phyloP scores from a whole-genome alignment of 2,113 vertebrate species.

The Rhineura floridana region DNA sequence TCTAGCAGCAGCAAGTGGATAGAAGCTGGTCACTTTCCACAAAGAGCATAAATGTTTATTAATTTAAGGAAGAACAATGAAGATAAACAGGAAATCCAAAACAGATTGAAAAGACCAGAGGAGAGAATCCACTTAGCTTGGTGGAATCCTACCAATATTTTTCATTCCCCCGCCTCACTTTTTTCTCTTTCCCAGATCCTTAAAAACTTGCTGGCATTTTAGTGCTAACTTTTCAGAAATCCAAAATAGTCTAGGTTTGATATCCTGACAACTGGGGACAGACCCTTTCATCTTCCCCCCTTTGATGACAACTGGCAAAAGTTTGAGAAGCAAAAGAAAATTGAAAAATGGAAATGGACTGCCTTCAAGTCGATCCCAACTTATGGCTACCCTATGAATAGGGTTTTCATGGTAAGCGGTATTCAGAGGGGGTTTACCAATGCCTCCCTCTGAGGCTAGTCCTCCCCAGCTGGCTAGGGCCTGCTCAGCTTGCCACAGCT shows the following conservation, averaged over 20 bases:
- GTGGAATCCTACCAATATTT: not conserved
- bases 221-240: not conserved
- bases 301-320: not conserved
- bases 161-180: not conserved
- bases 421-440: too few relatives aligned
- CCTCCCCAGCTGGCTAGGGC: too few relatives aligned
- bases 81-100: not conserved
- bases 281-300: not conserved
- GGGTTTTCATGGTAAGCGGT: too few relatives aligned
- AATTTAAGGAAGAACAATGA: not conserved
- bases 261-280: not conserved
- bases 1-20: not conserved
- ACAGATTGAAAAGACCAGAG: not conserved
- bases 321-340: not conserved
- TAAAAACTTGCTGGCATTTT: not conserved
- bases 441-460: too few relatives aligned
- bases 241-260: not conserved
- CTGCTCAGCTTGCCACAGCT: too few relatives aligned
- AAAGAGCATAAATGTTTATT: constrained; percentile 10
- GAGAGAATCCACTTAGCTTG: not conserved
- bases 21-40: not conserved
- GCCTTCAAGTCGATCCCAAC: too few relatives aligned
- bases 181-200: not conserved
- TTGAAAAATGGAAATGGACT: too few relatives aligned
- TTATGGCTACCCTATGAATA: too few relatives aligned